phyloP scores from a whole-genome alignment of 2,113 vertebrate genomes.

The Tichodroma muraria region DNA sequence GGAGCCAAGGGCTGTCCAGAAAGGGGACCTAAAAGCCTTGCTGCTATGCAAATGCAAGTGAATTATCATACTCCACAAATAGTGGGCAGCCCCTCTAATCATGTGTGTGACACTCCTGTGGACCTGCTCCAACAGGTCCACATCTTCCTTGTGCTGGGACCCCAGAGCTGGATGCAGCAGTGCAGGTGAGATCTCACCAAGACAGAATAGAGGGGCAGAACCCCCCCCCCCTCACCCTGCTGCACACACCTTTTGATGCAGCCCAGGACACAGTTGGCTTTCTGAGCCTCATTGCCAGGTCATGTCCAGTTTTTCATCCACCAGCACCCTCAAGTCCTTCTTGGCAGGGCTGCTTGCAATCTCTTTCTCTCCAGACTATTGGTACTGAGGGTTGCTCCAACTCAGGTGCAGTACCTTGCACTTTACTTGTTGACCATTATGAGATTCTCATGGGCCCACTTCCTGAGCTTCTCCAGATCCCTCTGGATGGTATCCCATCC shows the following conservation, averaged over 20 bases:
- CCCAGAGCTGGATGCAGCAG: neutral
- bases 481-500: neutral
- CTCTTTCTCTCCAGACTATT: neutral
- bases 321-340: neutral
- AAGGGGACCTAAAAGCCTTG: neutral
- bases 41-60: neutral
- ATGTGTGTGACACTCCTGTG: neutral
- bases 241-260: neutral
- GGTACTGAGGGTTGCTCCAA: neutral
- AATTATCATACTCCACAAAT: neutral
- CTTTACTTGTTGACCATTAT: neutral
- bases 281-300: neutral
- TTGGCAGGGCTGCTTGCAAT: neutral
- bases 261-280: neutral
- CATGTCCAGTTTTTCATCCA: neutral
- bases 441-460: neutral
- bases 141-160: neutral
- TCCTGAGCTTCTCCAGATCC: neutral
- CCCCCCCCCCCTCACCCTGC: neutral
- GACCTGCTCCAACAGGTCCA: neutral
- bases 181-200: neutral
- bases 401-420: neutral
- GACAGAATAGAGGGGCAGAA: neutral
- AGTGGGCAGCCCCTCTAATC: too few species aligned
- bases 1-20: neutral